These are phyloP conservation scores for Melanophora roralis DNA, from an alignment of 2,888 invertebrate genomes.

Conservation along the genomic window DNA sequence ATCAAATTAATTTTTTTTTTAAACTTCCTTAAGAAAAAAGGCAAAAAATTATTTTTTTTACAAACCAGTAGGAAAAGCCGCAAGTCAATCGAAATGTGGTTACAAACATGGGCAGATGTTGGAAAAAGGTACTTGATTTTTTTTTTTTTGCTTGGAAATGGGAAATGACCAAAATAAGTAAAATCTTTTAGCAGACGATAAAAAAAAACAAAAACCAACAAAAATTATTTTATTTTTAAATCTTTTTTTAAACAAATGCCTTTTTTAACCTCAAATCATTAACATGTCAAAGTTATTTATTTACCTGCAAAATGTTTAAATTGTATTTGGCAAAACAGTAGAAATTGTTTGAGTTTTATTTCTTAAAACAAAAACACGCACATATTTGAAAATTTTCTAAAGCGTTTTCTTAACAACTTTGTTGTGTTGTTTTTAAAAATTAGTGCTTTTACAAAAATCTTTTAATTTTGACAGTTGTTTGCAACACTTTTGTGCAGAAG, in stretches of 20 bases:
- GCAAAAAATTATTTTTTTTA: slow-evolving; percentile 31
- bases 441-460: not conserved
- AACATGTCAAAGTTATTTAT: slow-evolving; percentile 53
- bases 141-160: not conserved
- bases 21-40: too few species aligned
- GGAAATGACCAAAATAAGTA: slow-evolving; percentile 25
- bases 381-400: not conserved
- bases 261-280: slow-evolving; percentile 51
- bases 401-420: not conserved
- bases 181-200: not conserved
- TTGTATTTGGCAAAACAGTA: not conserved
- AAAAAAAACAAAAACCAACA: too few species aligned
- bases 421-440: slow-evolving; percentile 11
- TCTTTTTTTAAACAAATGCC: slow-evolving; percentile 23
- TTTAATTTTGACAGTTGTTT: slow-evolving; percentile 10
- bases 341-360: not conserved
- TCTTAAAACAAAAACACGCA: not conserved
- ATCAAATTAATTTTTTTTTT: slow-evolving; percentile 44
- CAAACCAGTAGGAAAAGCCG: slow-evolving; percentile 69
- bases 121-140: slow-evolving; percentile 26
- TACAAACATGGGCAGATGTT: slow-evolving; percentile 74
- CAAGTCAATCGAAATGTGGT: slow-evolving; percentile 77
- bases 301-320: not conserved
- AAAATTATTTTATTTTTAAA: not conserved
- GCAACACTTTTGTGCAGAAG: not conserved